phyloP scores from a whole-genome alignment of 1,140 invertebrate species.

The Drosophila repletoides region DNA sequence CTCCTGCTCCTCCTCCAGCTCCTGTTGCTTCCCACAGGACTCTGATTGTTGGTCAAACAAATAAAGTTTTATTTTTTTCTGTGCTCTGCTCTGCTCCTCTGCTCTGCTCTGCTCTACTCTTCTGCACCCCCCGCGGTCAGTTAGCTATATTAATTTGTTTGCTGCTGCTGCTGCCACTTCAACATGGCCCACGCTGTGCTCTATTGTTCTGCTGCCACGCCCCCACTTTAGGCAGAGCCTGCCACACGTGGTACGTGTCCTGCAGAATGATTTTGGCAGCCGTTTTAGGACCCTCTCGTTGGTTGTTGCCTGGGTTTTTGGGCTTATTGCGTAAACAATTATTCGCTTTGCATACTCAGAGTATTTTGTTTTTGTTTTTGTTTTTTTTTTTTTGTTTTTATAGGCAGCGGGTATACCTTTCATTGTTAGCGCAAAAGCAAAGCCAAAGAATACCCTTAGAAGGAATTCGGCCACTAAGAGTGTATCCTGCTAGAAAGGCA shows the following conservation, averaged over 20 bases:
- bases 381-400: too few species aligned
- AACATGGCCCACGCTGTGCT: conserved; percentile 2
- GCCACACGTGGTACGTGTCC: conserved; percentile 28
- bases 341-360: conserved; percentile 30
- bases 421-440: too few species aligned
- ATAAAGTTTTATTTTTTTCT: conserved; percentile 25
- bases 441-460: too few species aligned
- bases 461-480: too few species aligned
- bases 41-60: conserved; percentile 39
- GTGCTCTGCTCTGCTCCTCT: background rate
- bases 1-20: background rate
- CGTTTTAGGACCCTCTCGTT: conserved; percentile 7
- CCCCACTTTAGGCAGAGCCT: too few species aligned
- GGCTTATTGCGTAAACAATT: conserved; percentile 52
- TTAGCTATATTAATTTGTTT: conserved; percentile 47
- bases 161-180: conserved; percentile 32
- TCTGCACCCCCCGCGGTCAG: background rate
- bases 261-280: conserved; percentile 23
- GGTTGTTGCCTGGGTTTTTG: conserved; percentile 7
- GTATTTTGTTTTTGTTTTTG: too few species aligned
- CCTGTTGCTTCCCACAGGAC: background rate
- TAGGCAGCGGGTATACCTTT: conserved; percentile 2
- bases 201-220: background rate
- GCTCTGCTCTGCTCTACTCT: background rate
- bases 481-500: too few species aligned